These are phyloP conservation scores for Nemotelus pantherinus DNA, from an alignment of 2,888 invertebrate species.

Conservation along the genomic window DNA sequence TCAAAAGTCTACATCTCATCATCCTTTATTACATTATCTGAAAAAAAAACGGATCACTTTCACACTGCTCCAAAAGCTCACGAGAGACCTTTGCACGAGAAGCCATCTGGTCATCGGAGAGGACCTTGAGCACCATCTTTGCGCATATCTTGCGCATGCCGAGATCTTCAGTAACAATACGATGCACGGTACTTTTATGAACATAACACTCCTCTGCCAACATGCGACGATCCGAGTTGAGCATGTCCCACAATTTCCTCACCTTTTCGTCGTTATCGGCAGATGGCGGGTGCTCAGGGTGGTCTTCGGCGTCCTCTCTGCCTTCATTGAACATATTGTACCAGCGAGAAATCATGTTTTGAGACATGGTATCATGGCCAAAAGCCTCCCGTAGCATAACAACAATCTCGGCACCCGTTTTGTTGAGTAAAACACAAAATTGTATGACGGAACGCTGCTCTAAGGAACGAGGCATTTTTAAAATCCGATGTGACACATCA, in stretches of 20 bases:
- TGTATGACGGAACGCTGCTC: background rate
- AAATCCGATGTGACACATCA: background rate
- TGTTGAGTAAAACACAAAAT: constrained; percentile 13
- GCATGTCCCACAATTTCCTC: background rate
- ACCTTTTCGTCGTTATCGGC: background rate
- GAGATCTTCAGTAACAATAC: too few species aligned
- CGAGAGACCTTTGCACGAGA: too few species aligned
- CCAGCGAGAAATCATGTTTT: background rate
- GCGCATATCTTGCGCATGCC: too few species aligned
- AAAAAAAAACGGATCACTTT: too few species aligned
- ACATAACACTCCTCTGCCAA: too few species aligned
- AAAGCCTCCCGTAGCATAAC: background rate
- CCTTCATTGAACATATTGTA: background rate
- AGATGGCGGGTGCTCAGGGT: background rate
- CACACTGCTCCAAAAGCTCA: too few species aligned
- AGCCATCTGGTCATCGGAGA: too few species aligned
- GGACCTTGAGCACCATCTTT: too few species aligned
- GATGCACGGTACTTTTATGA: too few species aligned
- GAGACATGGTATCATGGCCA: background rate
- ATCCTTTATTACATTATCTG: too few species aligned
- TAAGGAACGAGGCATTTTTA: background rate
- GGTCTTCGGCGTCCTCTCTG: background rate
- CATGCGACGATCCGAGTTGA: too few species aligned
- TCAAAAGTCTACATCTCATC: too few species aligned
- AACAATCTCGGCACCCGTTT: background rate